phyloP scores from a whole-genome alignment of 2,113 vertebrate genomes.

The Hyla sarda region DNA sequence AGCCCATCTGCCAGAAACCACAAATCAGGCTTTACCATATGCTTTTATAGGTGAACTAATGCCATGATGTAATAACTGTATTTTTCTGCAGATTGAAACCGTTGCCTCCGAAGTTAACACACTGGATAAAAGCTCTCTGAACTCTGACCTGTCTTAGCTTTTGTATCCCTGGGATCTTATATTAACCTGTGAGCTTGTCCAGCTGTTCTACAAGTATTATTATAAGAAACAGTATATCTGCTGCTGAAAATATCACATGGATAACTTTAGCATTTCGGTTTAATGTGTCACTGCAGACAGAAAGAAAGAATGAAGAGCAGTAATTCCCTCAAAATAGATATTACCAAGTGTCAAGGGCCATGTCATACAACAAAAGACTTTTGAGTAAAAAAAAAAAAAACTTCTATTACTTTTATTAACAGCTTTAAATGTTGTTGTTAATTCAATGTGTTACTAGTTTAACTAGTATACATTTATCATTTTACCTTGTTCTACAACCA shows the following conservation, averaged over 20 bases:
- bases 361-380: background rate
- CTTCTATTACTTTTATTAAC: background rate
- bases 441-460: too few relatives aligned
- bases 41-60: slow-evolving; percentile 74
- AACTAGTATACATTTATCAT: too few relatives aligned
- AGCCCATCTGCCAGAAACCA: slow-evolving; percentile 71
- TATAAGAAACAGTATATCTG: background rate
- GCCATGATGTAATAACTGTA: slow-evolving; percentile 70
- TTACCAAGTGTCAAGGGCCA: background rate
- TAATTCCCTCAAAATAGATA: background rate
- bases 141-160: slow-evolving; percentile 42
- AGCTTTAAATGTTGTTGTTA: too few relatives aligned
- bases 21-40: slow-evolving; percentile 73
- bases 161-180: slow-evolving; percentile 36
- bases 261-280: background rate
- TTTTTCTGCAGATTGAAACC: slow-evolving; percentile 68
- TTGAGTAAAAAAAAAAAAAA: background rate
- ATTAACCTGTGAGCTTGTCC: slow-evolving; percentile 44
- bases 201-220: slow-evolving; percentile 40
- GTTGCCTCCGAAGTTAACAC: slow-evolving; percentile 65
- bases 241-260: slow-evolving; percentile 18
- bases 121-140: slow-evolving; percentile 67
- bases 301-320: background rate
- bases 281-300: background rate
- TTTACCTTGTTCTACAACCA: too few relatives aligned